These are phyloP conservation scores for Sebastolobus alascanus DNA, from an alignment of 2,797 vertebrate genomes.

Conservation along the genomic window DNA sequence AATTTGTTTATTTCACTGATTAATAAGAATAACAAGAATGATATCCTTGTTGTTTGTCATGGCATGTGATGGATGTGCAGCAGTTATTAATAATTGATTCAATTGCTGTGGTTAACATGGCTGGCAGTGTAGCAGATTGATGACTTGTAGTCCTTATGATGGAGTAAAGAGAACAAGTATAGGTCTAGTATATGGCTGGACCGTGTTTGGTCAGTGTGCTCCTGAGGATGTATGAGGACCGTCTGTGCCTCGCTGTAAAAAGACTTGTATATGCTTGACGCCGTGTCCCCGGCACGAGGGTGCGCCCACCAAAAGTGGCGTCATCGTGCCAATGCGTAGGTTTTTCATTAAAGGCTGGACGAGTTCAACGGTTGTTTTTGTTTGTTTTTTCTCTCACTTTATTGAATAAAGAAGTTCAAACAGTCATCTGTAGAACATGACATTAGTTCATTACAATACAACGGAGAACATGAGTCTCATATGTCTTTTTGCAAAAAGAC, in stretches of 20 bases:
- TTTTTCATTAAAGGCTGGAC: neutral
- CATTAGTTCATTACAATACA: neutral
- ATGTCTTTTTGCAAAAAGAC: too few species aligned
- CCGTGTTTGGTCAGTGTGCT: too few species aligned
- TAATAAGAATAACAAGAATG: neutral
- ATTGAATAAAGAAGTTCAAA: neutral
- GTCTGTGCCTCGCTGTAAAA: neutral
- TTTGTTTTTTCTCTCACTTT: neutral
- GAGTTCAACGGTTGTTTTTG: neutral
- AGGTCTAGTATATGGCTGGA: neutral
- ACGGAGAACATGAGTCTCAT: neutral
- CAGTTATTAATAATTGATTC: neutral
- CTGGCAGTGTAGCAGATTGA: neutral
- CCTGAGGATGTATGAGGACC: neutral
- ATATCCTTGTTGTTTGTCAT: neutral
- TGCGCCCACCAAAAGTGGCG: neutral
- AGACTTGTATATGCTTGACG: neutral
- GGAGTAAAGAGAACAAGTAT: neutral
- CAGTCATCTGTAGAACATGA: neutral
- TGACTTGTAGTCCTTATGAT: neutral
- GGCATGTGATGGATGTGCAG: neutral
- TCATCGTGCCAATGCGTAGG: neutral
- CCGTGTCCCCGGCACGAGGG: neutral
- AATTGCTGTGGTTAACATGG: neutral
- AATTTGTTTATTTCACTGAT: neutral